Evolutionary conservation across 2,113 vertebrate genomes (phyloP).

Genomic region (Stegostoma tigrinum): DNA sequence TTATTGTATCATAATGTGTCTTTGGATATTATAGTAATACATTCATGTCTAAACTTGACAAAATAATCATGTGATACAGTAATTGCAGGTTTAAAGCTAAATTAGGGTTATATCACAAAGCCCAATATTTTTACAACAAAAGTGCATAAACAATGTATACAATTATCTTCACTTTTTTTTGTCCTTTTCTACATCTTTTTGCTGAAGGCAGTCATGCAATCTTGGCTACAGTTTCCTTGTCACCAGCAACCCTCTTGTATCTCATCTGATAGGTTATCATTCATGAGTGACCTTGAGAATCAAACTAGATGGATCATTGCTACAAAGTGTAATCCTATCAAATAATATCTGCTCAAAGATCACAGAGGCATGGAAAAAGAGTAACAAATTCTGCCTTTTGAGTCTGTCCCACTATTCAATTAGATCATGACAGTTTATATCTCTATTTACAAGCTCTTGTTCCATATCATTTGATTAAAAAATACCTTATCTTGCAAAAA

Average conservation of each 20-base stretch:
- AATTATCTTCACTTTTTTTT: background rate
- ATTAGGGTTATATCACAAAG: background rate
- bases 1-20: slow-evolving; percentile 13
- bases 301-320: background rate
- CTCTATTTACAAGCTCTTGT: background rate
- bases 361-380: background rate
- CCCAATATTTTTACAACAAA: background rate
- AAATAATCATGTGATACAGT: background rate
- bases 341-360: background rate
- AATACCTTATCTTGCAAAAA: background rate
- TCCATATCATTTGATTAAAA: background rate
- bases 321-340: background rate
- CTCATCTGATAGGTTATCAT: background rate
- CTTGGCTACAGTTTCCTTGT: background rate
- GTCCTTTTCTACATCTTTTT: background rate
- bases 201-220: background rate
- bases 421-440: background rate
- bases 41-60: background rate
- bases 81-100: background rate
- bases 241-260: background rate
- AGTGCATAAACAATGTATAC: background rate
- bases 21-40: background rate
- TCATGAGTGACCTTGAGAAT: background rate
- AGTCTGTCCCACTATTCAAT: background rate
- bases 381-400: background rate